Percentiles rank a stretch among this genome's conserved stretches.
Conservation (phyloP, 2,113 vertebrate species). For the Piaya cayana region DNA sequence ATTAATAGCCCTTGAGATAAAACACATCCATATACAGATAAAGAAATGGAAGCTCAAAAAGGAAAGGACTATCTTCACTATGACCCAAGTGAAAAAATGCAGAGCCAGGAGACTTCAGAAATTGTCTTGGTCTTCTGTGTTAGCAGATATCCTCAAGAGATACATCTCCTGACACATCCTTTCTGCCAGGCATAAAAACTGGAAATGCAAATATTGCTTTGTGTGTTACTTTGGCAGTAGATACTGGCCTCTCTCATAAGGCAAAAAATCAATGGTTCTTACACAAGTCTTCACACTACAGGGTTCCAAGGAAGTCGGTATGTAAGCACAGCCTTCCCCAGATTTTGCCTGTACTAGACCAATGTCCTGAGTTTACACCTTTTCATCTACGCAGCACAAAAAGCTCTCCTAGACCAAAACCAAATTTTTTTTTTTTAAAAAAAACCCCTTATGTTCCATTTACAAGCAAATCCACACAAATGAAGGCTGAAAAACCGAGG, state of each 20-base stretch:
- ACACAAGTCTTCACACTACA: not conserved
- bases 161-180: not conserved
- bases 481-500: not conserved
- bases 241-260: not conserved
- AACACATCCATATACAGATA: not conserved
- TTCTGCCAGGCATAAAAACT: not conserved
- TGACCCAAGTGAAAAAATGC: not conserved
- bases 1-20: not conserved
- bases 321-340: not conserved
- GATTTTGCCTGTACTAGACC: not conserved
- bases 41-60: not conserved
- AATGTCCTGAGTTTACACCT: not conserved
- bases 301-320: not conserved
- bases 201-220: not conserved
- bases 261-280: not conserved
- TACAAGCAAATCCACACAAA: not conserved
- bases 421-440: not conserved
- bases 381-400: not conserved
- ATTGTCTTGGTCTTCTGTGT: not conserved
- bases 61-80: not conserved
- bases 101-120: not conserved
- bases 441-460: not conserved
- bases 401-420: not conserved
- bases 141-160: not conserved
- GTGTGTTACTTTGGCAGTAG: not conserved